These are phyloP conservation scores for Leptinotarsa juncta DNA, from an alignment of 2,888 invertebrate genomes.

Conservation along the genomic window DNA sequence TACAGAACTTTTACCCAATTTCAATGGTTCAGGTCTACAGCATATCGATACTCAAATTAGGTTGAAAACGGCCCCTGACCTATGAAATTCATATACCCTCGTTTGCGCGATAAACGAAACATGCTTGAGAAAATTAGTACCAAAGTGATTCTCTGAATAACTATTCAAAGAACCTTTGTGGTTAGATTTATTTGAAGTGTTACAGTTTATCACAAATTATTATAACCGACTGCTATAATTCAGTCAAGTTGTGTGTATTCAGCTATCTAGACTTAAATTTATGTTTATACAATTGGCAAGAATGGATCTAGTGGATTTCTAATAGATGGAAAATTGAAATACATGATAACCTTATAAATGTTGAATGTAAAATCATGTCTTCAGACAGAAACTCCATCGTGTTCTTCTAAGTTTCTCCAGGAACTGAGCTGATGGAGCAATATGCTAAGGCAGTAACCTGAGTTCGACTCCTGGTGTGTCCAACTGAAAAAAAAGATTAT, in stretches of 20 bases:
- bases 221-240: slow-evolving; percentile 5
- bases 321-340: too few relatives aligned
- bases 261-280: not conserved
- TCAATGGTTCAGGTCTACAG: too few relatives aligned
- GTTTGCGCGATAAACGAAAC: not conserved
- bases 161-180: not conserved
- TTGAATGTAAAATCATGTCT: not conserved
- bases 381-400: not conserved
- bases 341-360: not conserved
- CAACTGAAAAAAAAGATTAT: not conserved
- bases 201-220: slow-evolving; percentile 8
- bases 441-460: not conserved
- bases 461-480: not conserved
- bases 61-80: not conserved
- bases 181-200: not conserved
- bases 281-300: slow-evolving; percentile 9
- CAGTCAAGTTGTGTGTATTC: not conserved
- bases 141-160: not conserved
- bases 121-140: not conserved
- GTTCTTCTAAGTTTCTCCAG: not conserved
- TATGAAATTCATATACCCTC: not conserved
- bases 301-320: not conserved
- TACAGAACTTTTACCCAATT: too few relatives aligned
- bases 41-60: not conserved
- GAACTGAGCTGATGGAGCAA: not conserved